Percentiles rank a stretch among this genome's conserved stretches.
Evolutionary conservation across 1,140 invertebrate genomes (phyloP).

Genomic region (Mamestra configurata): DNA sequence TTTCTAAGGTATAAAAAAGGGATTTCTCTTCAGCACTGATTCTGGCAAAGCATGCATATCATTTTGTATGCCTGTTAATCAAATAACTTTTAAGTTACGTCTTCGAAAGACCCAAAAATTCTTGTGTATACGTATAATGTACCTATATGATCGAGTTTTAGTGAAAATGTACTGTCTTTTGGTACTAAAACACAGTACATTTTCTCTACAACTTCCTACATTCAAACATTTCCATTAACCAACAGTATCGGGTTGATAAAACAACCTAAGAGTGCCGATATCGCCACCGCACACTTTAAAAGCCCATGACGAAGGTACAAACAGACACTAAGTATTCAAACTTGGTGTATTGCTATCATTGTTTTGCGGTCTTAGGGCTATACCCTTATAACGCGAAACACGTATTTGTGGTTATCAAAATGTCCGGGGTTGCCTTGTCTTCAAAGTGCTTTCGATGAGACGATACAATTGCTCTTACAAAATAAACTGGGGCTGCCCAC

Average conservation of each 20-base stretch:
- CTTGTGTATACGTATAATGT: too few species aligned
- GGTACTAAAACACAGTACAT: too few species aligned
- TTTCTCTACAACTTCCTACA: too few species aligned
- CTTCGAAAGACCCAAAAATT: too few species aligned
- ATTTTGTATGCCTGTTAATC: too few species aligned
- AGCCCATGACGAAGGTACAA: conserved; percentile 58
- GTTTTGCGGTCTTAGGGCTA: conserved; percentile 65
- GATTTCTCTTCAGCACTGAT: too few species aligned
- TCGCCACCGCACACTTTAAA: conserved; percentile 60
- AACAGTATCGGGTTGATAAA: conserved; percentile 18
- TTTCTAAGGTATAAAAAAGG: too few species aligned
- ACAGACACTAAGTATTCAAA: conserved; percentile 67
- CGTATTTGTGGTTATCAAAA: conserved; percentile 75
- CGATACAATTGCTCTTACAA: conserved; percentile 43
- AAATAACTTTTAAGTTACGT: too few species aligned
- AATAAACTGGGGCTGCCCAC: conserved; percentile 15
- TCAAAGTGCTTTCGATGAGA: conserved; percentile 53
- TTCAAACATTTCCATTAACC: background rate
- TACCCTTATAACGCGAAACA: conserved; percentile 69
- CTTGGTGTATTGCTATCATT: conserved; percentile 71
- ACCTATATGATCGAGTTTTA: too few species aligned
- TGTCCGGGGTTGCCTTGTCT: conserved; percentile 62
- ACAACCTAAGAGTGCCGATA: conserved; percentile 41
- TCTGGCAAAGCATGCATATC: too few species aligned
- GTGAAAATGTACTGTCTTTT: too few species aligned